Evolutionary conservation across 2,113 vertebrate genomes (phyloP), one percentile per base, ranked within the genome.

Genomic region (Mola mola): DNA sequence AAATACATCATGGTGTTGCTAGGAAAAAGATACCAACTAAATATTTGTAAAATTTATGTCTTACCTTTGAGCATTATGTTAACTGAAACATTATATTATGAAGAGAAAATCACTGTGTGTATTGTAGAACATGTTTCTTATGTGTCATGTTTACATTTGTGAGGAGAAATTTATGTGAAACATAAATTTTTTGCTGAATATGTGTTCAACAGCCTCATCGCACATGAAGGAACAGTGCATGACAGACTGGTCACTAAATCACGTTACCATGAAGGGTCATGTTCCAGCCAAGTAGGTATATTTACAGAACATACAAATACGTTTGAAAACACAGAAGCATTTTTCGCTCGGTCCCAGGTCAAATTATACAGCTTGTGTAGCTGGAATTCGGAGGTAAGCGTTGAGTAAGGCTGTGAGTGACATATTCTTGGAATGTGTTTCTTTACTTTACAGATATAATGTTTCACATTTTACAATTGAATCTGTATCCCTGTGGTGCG

Each of bases 381-480:
- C 46, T 72, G 64, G 72, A 83, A 72, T 73, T 49, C 17, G 12
- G 60, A 41, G 57, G 37, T 69, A 28, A 38, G 60, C 31, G 16
- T 62, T 67, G 63, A 52, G 41, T 42, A 65, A 69, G 17, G 21
- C 62, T 19, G 11, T 65, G 75, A 85, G 12, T 66, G 76, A 86
- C 75, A 83, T 67, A 59, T 87, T 82, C 78, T 78, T 83, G 78
- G 82, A 81, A 44, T 4, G 26, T 52, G 26, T 26, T 38, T 19
- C 17, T 0, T 9, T 29, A 58, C 76, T 87, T 82, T 55, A 79
- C 36, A 60, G 59, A 75, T 61, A 55, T 77, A 56, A 70, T 75
- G 53, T 69, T 82, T 82, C 57, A 71, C 52, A 62, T 87, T 87
- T 73, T 51, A 58, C 52, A 73, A 58, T 63, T 63, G 75, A 77